These are phyloP conservation scores for Apostichopus californicus DNA, from an alignment of 35 echinoderm and acorn worm species.

Conservation along the genomic window DNA sequence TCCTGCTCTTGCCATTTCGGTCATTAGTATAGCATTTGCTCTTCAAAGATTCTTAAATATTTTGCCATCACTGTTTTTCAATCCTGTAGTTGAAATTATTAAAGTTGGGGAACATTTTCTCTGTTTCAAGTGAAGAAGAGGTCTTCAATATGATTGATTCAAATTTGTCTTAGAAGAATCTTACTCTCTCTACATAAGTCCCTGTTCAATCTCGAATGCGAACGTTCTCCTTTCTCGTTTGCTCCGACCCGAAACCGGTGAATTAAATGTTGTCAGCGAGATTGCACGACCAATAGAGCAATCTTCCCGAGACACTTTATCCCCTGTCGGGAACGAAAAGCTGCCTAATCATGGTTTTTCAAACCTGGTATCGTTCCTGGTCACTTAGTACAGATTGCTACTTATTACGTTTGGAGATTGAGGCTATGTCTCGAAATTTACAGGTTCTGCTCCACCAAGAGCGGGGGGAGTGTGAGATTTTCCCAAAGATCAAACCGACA, in stretches of 20 bases:
- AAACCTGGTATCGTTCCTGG: not conserved
- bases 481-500: not conserved
- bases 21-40: too few species aligned
- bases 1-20: too few species aligned
- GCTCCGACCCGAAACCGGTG: not conserved
- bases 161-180: too few species aligned
- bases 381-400: not conserved
- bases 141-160: too few species aligned
- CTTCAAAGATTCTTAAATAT: too few species aligned
- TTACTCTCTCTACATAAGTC: too few species aligned
- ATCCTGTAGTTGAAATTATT: too few species aligned
- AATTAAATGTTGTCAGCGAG: not conserved
- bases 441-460: not conserved
- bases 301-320: not conserved
- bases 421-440: not conserved
- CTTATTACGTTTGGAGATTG: not conserved
- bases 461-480: not conserved
- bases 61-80: too few species aligned
- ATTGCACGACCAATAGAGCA: not conserved
- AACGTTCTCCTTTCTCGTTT: not conserved
- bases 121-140: too few species aligned
- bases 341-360: not conserved
- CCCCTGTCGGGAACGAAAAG: not conserved
- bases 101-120: too few species aligned
- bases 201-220: not conserved